These are phyloP conservation scores for Lissonota sp. DNA, from an alignment of 2,888 invertebrate species.

Conservation along the genomic window DNA sequence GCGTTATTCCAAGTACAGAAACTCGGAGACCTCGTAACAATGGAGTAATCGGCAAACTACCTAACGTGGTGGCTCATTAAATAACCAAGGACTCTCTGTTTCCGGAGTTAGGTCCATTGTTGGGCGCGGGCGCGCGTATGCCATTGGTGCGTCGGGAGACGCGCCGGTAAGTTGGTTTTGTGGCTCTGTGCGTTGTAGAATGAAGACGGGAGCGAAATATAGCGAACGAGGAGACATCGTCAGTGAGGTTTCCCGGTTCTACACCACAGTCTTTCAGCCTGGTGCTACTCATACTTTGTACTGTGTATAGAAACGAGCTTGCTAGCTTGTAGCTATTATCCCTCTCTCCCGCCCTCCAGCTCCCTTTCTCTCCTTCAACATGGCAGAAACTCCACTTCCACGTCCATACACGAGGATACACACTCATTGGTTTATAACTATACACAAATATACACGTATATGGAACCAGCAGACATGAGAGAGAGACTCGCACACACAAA, in stretches of 20 bases:
- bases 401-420: slow-evolving; percentile 7
- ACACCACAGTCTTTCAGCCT: slow-evolving; percentile 41
- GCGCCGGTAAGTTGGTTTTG: slow-evolving; percentile 28
- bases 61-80: slow-evolving; percentile 75
- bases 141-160: slow-evolving; percentile 21
- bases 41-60: slow-evolving; percentile 75
- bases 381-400: slow-evolving; percentile 33
- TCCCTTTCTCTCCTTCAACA: slow-evolving; percentile 44
- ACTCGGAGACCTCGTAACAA: slow-evolving; percentile 62
- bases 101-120: slow-evolving; percentile 74
- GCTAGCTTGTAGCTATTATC: slow-evolving; percentile 57
- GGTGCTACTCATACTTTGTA: slow-evolving; percentile 40
- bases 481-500: too few relatives aligned
- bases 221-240: slow-evolving; percentile 11
- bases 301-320: slow-evolving; percentile 58
- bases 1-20: slow-evolving; percentile 53
- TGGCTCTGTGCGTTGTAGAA: slow-evolving; percentile 15
- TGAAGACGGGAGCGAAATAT: slow-evolving; percentile 13
- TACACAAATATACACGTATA: background rate
- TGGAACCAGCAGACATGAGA: slow-evolving; percentile 8
- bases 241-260: slow-evolving; percentile 53
- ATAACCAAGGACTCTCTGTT: slow-evolving; percentile 75
- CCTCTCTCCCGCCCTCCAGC: slow-evolving; percentile 27
- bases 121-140: slow-evolving; percentile 64
- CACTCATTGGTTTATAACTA: slow-evolving; percentile 16